Evolutionary conservation across 2,888 invertebrate species (phyloP).

Genomic region (Hirtodrosophila histrioides): DNA sequence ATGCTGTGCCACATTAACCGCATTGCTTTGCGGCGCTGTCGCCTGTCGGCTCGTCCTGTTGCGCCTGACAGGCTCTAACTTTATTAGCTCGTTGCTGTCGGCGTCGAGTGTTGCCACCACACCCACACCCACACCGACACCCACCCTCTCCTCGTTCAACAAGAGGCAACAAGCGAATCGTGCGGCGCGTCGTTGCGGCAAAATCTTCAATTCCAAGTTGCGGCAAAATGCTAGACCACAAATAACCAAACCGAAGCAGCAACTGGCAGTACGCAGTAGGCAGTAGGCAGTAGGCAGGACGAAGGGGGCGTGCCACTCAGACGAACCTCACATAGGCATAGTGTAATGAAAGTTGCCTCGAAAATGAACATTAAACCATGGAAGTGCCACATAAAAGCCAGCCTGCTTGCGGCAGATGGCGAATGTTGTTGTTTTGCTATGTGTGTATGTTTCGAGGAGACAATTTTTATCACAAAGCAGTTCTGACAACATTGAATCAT

Average conservation of each 20-base stretch:
- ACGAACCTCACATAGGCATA: conserved; percentile 33
- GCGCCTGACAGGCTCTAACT: conserved; percentile 72
- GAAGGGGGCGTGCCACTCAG: conserved; percentile 4
- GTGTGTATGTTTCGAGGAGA: too few relatives aligned
- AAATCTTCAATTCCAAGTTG: conserved; percentile 70
- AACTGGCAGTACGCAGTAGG: too few relatives aligned
- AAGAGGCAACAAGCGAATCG: conserved; percentile 62
- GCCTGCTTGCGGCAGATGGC: background rate
- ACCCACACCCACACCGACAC: background rate
- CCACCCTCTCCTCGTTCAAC: background rate
- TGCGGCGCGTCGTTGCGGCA: conserved; percentile 64
- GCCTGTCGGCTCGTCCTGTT: conserved; percentile 32
- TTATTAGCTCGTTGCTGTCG: conserved; percentile 70
- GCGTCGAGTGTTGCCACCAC: conserved; percentile 44
- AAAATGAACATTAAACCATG: conserved; percentile 47
- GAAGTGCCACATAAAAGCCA: conserved; percentile 44
- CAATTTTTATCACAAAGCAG: too few relatives aligned
- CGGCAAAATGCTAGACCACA: conserved; percentile 43
- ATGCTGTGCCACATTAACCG: conserved; percentile 50
- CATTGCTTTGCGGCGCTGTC: conserved; percentile 63
- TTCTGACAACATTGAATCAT: too few relatives aligned
- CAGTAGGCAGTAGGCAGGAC: too few relatives aligned
- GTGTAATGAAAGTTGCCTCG: conserved; percentile 12
- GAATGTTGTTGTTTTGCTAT: too few relatives aligned
- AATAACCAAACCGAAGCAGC: background rate